Conservation (phyloP, 2,113 vertebrate genomes). For the Chroicocephalus ridibundus region DNA sequence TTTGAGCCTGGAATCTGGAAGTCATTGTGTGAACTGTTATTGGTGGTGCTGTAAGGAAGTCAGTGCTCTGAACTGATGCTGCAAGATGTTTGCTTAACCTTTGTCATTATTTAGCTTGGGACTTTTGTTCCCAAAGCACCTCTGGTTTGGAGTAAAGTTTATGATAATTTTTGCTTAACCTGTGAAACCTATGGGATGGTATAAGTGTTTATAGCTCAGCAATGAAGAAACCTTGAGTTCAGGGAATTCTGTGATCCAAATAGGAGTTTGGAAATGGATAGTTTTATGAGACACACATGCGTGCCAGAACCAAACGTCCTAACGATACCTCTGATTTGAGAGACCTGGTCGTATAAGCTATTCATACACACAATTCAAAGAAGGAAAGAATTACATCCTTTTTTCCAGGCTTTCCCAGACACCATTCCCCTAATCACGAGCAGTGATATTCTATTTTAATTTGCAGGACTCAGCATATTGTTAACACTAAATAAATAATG, state of each 20-base stretch:
- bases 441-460: neutral
- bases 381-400: neutral
- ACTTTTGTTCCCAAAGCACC: neutral
- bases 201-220: neutral
- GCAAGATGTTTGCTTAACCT: neutral
- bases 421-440: neutral
- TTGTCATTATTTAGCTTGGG: neutral
- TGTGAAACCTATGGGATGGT: neutral
- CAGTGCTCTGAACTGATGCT: neutral
- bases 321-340: neutral
- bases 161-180: neutral
- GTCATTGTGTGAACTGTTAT: neutral
- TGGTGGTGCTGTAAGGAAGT: neutral
- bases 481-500: neutral
- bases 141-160: neutral
- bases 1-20: neutral
- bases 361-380: neutral
- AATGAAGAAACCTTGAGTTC: neutral
- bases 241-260: neutral
- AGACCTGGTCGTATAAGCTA: neutral
- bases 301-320: neutral
- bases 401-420: neutral
- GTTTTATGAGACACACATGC: neutral
- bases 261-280: neutral
- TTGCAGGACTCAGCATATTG: neutral